Percentiles rank a stretch among this genome's conserved stretches.
phyloP scores from a whole-genome alignment of 2,113 vertebrate species.

The Tragelaphus strepsiceros region DNA sequence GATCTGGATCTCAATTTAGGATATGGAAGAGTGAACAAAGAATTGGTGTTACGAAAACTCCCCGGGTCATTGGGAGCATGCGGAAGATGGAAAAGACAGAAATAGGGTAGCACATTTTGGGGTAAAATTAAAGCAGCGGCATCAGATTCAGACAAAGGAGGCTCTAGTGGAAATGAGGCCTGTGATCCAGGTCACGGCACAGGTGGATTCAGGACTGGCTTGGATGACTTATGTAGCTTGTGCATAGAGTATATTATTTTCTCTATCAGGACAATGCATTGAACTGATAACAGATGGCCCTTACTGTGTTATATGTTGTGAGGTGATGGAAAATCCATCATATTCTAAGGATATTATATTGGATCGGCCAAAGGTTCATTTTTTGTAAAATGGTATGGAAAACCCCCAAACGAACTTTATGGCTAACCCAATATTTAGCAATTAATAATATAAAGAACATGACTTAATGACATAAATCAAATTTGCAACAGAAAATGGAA shows the following conservation, averaged over 20 bases:
- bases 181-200: background rate
- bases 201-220: background rate
- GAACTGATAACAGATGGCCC: background rate
- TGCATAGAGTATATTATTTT: background rate
- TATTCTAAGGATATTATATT: background rate
- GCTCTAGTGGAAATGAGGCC: background rate
- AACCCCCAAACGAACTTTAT: background rate
- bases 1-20: background rate
- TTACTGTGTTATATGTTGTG: background rate
- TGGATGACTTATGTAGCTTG: background rate
- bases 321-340: background rate
- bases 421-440: background rate
- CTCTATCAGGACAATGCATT: background rate
- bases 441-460: background rate
- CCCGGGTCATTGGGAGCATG: background rate
- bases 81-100: background rate
- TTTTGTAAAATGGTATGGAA: background rate
- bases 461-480: background rate
- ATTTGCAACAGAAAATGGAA: background rate
- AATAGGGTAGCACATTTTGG: background rate
- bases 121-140: background rate
- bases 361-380: background rate
- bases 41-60: background rate
- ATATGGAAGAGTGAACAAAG: background rate
- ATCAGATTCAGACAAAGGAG: background rate